Evolutionary conservation across 2,888 invertebrate species (phyloP).

Genomic region (Cryptophagus acutangulus): DNA sequence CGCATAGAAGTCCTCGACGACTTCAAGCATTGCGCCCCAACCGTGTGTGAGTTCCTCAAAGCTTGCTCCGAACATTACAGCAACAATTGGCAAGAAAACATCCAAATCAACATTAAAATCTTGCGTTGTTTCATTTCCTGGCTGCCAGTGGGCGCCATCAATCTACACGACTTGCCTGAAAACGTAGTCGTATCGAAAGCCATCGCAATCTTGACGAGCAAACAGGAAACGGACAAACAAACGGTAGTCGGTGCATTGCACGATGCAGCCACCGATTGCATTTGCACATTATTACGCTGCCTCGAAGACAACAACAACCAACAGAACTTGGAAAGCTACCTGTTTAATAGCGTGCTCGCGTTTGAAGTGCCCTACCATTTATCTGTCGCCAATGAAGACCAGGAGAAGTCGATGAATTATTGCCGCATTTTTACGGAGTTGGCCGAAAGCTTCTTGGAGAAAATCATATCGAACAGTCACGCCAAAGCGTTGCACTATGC

Average conservation of each 20-base stretch:
- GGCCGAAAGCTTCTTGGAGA: conserved; percentile 84
- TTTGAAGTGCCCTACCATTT: conserved; percentile 84
- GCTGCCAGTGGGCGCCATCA: conserved; percentile 79
- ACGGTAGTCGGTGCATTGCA: conserved; percentile 55
- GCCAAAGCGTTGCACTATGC: conserved; percentile 65
- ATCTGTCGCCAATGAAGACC: conserved; percentile 89
- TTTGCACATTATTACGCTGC: conserved; percentile 79
- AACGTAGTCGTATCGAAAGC: conserved; percentile 69
- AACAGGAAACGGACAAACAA: conserved; percentile 36
- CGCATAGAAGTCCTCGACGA: conserved; percentile 79
- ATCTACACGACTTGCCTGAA: conserved; percentile 67
- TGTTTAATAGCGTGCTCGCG: conserved; percentile 76
- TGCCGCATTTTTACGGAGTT: conserved; percentile 93
- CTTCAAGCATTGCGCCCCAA: conserved; percentile 67
- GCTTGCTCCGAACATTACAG: conserved; percentile 64
- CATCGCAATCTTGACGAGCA: conserved; percentile 58
- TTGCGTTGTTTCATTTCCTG: conserved; percentile 87
- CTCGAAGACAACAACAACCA: conserved; percentile 72
- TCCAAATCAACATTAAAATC: conserved; percentile 66
- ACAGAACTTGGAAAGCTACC: conserved; percentile 67
- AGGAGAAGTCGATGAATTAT: conserved; percentile 90
- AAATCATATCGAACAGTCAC: conserved; percentile 64
- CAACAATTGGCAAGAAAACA: conserved; percentile 62
- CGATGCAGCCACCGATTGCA: conserved; percentile 85
- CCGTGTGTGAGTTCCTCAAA: conserved; percentile 74